Conservation (phyloP, 2,888 invertebrate species). For the Hololepta plana region DNA sequence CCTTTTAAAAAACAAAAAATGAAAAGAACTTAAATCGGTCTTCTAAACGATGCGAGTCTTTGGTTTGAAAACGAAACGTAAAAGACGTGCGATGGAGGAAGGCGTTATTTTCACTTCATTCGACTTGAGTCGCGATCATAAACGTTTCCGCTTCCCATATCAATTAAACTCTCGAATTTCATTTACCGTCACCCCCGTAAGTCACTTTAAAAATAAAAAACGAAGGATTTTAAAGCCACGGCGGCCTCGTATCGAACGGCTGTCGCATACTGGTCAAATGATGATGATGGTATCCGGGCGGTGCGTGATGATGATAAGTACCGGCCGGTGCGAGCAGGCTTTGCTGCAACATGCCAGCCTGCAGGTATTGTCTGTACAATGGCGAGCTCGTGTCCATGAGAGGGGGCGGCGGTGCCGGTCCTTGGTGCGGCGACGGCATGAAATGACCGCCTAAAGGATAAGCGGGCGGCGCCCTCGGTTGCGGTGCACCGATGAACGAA, state of each 20-base stretch:
- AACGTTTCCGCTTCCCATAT: no score
- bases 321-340: slow-evolving; percentile 24
- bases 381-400: slow-evolving; percentile 43
- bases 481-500: slow-evolving; percentile 42
- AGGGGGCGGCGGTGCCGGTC: no score
- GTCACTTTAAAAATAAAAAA: neutral
- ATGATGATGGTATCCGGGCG: slow-evolving; percentile 46
- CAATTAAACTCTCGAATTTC: no score
- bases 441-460: slow-evolving; percentile 39
- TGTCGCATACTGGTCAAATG: slow-evolving; percentile 46
- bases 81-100: no score
- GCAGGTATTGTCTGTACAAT: slow-evolving; percentile 55
- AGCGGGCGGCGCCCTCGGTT: slow-evolving; percentile 39
- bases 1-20: no score
- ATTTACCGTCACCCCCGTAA: slow-evolving; percentile 2
- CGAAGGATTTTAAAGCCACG: slow-evolving; percentile 39
- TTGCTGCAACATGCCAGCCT: slow-evolving; percentile 33
- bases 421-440: slow-evolving; percentile 30
- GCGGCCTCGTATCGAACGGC: slow-evolving; percentile 50
- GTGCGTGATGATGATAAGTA: slow-evolving; percentile 29
- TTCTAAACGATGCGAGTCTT: no score
- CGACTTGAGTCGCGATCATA: no score
- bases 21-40: no score
- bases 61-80: no score
- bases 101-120: no score